A percentile compares a stretch with the other conserved stretches of the same genome.
Evolutionary conservation across 2,113 vertebrate genomes (phyloP).

Genomic region (Noctilio leporinus): DNA sequence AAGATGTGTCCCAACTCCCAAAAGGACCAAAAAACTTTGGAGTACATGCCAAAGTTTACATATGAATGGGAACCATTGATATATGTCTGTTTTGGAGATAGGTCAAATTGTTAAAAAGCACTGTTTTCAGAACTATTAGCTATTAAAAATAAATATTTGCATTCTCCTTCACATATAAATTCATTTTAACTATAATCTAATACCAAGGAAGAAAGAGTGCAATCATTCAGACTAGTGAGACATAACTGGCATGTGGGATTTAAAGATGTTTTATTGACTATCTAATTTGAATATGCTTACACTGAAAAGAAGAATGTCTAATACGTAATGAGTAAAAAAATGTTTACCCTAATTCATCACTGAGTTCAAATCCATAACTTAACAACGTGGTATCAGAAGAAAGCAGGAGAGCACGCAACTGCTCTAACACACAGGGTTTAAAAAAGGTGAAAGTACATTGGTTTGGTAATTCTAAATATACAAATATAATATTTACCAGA

Average conservation of each 20-base stretch:
- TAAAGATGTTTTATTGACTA: slow-evolving; percentile 60
- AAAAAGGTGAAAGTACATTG: slow-evolving; percentile 56
- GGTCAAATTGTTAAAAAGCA: slow-evolving; percentile 26
- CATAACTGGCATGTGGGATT: slow-evolving; percentile 46
- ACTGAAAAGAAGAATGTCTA: slow-evolving; percentile 56
- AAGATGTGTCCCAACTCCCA: slow-evolving; percentile 24
- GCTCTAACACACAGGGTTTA: slow-evolving; percentile 55
- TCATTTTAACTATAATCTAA: slow-evolving; percentile 45
- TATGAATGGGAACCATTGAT: background rate
- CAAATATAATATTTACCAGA: slow-evolving; percentile 62
- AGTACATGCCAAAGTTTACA: background rate
- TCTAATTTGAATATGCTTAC: slow-evolving; percentile 51
- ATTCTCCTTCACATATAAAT: slow-evolving; percentile 37
- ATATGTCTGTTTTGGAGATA: background rate
- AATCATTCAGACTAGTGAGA: slow-evolving; percentile 55
- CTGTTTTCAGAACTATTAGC: slow-evolving; percentile 3
- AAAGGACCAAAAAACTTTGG: slow-evolving; percentile 37
- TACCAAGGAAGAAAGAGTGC: slow-evolving; percentile 46
- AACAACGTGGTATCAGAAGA: slow-evolving; percentile 52
- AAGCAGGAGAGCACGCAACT: slow-evolving; percentile 60
- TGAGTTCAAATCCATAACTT: slow-evolving; percentile 57
- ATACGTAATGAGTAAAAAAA: slow-evolving; percentile 45
- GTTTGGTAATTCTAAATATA: slow-evolving; percentile 60
- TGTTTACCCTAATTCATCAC: slow-evolving; percentile 39
- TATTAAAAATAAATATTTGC: slow-evolving; percentile 39